phyloP scores from a whole-genome alignment of 2,888 invertebrate genomes.

The Mesoligia furuncula region DNA sequence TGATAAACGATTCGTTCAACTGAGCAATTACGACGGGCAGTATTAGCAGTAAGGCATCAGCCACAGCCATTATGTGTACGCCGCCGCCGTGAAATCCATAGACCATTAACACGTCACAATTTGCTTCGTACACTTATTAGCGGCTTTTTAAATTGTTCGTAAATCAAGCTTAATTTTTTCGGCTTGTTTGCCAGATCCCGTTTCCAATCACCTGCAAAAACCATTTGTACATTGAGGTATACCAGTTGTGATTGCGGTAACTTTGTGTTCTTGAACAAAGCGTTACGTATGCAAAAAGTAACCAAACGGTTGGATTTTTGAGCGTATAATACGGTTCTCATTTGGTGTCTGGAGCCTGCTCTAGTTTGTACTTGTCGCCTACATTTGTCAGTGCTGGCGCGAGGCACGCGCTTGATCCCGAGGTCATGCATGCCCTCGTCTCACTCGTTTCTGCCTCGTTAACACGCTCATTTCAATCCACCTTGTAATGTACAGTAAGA shows the following conservation, averaged over 20 bases:
- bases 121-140: slow-evolving; percentile 70
- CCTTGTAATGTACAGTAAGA: slow-evolving; percentile 72
- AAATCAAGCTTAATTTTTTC: slow-evolving; percentile 49
- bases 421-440: slow-evolving; percentile 78
- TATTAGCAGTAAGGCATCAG: slow-evolving; percentile 76
- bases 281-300: slow-evolving; percentile 55
- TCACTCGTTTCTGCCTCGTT: slow-evolving; percentile 79
- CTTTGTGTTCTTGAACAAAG: slow-evolving; percentile 51
- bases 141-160: slow-evolving; percentile 51
- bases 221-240: slow-evolving; percentile 42
- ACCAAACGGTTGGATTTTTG: slow-evolving; percentile 39
- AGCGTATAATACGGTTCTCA: slow-evolving; percentile 22
- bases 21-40: slow-evolving; percentile 80
- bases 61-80: slow-evolving; percentile 71
- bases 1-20: slow-evolving; percentile 88
- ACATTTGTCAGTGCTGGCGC: slow-evolving; percentile 74
- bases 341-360: slow-evolving; percentile 63
- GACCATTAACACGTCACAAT: slow-evolving; percentile 80
- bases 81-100: slow-evolving; percentile 79
- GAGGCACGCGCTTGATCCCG: slow-evolving; percentile 80
- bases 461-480: slow-evolving; percentile 77
- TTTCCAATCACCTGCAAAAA: slow-evolving; percentile 60
- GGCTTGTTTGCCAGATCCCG: slow-evolving; percentile 54
- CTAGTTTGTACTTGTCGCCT: slow-evolving; percentile 75
- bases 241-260: slow-evolving; percentile 62